These are phyloP conservation scores for Pseudeuparius sepicola DNA, from an alignment of 2,888 invertebrate species.

Conservation along the genomic window DNA sequence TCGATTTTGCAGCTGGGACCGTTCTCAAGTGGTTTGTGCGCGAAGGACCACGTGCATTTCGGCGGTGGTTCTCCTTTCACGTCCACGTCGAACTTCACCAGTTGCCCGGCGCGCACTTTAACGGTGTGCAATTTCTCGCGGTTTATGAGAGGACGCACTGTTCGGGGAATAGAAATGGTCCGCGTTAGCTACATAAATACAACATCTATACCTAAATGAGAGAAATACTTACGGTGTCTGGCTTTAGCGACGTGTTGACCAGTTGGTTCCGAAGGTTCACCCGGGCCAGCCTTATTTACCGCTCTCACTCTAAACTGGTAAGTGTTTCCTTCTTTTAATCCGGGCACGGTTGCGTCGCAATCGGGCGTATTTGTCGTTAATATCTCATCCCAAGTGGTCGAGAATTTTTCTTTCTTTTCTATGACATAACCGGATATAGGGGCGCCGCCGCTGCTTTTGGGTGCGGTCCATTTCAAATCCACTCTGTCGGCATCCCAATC, in stretches of 20 bases:
- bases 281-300: slow-evolving; percentile 88
- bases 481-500: slow-evolving; percentile 88
- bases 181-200: no score
- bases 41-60: slow-evolving; percentile 71
- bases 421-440: slow-evolving; percentile 79
- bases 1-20: slow-evolving; percentile 65
- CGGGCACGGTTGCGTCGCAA: slow-evolving; percentile 74
- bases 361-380: slow-evolving; percentile 63
- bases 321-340: slow-evolving; percentile 79
- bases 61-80: slow-evolving; percentile 96
- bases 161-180: slow-evolving; percentile 1
- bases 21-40: slow-evolving; percentile 56
- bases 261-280: slow-evolving; percentile 83
- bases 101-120: slow-evolving; percentile 81
- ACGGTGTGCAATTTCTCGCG: slow-evolving; percentile 84
- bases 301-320: slow-evolving; percentile 95
- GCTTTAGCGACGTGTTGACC: slow-evolving; percentile 82
- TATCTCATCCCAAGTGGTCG: slow-evolving; percentile 72
- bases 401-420: slow-evolving; percentile 78
- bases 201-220: no score
- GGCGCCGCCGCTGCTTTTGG: slow-evolving; percentile 67
- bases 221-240: slow-evolving; percentile 70
- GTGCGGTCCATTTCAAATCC: slow-evolving; percentile 74
- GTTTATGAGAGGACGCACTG: slow-evolving; percentile 92
- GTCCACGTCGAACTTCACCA: slow-evolving; percentile 86